phyloP scores from a whole-genome alignment of 2,797 vertebrate species.

The Danio jaintianensis region DNA sequence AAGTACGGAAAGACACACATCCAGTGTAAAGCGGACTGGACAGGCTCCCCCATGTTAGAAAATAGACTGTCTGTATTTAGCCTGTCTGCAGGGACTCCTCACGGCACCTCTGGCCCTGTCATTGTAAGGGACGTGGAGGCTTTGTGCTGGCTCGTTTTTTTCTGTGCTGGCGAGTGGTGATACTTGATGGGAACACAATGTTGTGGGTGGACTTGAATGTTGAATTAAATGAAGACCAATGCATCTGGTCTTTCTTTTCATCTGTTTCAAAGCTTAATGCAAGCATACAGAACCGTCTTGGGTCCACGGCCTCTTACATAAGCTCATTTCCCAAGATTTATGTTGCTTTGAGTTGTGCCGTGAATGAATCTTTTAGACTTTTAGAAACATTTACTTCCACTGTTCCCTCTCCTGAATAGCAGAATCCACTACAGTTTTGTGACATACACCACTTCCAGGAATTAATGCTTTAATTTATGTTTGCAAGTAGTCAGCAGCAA shows the following conservation, averaged over 20 bases:
- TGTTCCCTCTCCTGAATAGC: background rate
- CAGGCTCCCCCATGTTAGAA: slow-evolving; percentile 55
- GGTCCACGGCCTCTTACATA: background rate
- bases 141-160: slow-evolving; percentile 41
- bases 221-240: slow-evolving; percentile 8
- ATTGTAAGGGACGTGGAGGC: slow-evolving; percentile 52
- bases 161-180: background rate
- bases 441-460: background rate
- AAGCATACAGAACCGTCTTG: background rate
- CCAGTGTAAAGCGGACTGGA: slow-evolving; percentile 54
- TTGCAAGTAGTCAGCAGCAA: too few species aligned
- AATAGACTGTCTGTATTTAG: slow-evolving; percentile 61
- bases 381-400: background rate
- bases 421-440: background rate
- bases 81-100: slow-evolving; percentile 55
- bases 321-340: background rate
- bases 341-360: too few species aligned
- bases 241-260: background rate
- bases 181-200: slow-evolving; percentile 31
- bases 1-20: slow-evolving; percentile 25
- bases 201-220: slow-evolving; percentile 14
- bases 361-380: background rate
- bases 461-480: too few species aligned
- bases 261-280: background rate
- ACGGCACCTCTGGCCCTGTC: slow-evolving; percentile 47